These are phyloP conservation scores for Patella vulgata DNA, from an alignment of 1,140 invertebrate species.

Conservation along the genomic window DNA sequence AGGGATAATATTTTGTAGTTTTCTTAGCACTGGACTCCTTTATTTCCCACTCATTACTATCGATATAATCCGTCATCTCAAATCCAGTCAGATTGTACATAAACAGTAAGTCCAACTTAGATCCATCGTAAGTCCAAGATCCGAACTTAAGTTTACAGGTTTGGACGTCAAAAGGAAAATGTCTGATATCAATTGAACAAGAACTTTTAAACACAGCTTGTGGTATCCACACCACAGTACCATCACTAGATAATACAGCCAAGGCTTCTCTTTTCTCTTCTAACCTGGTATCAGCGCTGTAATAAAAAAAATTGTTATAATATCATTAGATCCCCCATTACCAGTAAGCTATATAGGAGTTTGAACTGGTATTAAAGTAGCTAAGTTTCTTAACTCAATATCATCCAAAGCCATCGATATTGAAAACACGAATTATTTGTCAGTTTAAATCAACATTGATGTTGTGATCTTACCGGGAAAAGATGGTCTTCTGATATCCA, in stretches of 20 bases:
- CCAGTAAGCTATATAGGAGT: background rate
- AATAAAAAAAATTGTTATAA: no score
- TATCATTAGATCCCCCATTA: no score
- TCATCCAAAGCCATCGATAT: no score
- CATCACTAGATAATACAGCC: slow-evolving; percentile 77
- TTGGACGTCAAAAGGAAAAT: slow-evolving; percentile 67
- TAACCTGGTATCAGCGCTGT: slow-evolving; percentile 63
- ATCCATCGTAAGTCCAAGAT: slow-evolving; percentile 66
- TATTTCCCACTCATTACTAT: slow-evolving; percentile 67
- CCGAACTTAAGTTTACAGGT: slow-evolving; percentile 65
- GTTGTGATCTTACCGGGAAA: no score
- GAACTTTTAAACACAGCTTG: slow-evolving; percentile 99
- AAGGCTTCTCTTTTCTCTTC: slow-evolving; percentile 64
- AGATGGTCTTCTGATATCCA: no score
- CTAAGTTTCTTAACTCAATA: no score
- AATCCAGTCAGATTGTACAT: slow-evolving; percentile 50
- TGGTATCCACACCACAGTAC: slow-evolving; percentile 96
- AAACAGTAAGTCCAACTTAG: slow-evolving; percentile 61
- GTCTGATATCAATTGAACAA: slow-evolving; percentile 76
- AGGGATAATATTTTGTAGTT: slow-evolving; percentile 62
- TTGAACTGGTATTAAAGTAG: no score
- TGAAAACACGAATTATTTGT: no score
- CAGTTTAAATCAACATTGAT: no score
- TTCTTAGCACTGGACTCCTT: slow-evolving; percentile 46
- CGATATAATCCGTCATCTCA: slow-evolving; percentile 63